Conservation (phyloP, 2,888 invertebrate genomes). For the Bembecia ichneumoniformis region DNA sequence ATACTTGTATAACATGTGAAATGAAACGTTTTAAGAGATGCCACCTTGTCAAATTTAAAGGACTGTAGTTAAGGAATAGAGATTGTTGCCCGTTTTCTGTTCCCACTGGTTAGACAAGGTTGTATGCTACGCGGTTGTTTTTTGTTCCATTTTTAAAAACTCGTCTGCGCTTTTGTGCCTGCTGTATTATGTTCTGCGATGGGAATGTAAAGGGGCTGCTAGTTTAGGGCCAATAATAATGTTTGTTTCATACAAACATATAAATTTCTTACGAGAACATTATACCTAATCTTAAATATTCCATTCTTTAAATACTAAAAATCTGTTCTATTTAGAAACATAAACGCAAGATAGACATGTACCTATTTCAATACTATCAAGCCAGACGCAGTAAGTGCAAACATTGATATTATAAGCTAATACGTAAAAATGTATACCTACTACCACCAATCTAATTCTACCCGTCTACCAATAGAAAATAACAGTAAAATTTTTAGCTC, state of each 20-base stretch:
- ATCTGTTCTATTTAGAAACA: too few relatives aligned
- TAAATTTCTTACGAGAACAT: not conserved
- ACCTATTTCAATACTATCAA: too few relatives aligned
- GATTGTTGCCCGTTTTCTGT: slow-evolving; percentile 26
- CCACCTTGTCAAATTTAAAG: slow-evolving; percentile 40
- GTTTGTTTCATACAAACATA: not conserved
- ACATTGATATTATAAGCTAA: too few relatives aligned
- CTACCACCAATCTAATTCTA: too few relatives aligned
- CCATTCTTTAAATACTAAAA: too few relatives aligned
- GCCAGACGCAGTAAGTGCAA: too few relatives aligned
- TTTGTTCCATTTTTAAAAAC: slow-evolving; percentile 54
- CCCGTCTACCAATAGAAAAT: too few relatives aligned
- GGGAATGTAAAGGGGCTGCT: slow-evolving; percentile 22
- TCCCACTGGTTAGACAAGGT: slow-evolving; percentile 44
- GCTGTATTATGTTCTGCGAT: slow-evolving; percentile 36
- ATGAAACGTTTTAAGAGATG: slow-evolving; percentile 21
- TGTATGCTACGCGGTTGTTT: slow-evolving; percentile 49
- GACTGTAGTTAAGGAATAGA: slow-evolving; percentile 11
- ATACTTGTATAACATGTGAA: slow-evolving; percentile 33
- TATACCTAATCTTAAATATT: not conserved
- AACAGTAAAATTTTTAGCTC: too few relatives aligned
- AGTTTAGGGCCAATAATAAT: not conserved
- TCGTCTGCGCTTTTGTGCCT: slow-evolving; percentile 29
- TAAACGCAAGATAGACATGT: too few relatives aligned
- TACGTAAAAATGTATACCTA: too few relatives aligned